phyloP scores from a whole-genome alignment of 2,797 vertebrate genomes.

The Lagocephalus sceleratus region DNA sequence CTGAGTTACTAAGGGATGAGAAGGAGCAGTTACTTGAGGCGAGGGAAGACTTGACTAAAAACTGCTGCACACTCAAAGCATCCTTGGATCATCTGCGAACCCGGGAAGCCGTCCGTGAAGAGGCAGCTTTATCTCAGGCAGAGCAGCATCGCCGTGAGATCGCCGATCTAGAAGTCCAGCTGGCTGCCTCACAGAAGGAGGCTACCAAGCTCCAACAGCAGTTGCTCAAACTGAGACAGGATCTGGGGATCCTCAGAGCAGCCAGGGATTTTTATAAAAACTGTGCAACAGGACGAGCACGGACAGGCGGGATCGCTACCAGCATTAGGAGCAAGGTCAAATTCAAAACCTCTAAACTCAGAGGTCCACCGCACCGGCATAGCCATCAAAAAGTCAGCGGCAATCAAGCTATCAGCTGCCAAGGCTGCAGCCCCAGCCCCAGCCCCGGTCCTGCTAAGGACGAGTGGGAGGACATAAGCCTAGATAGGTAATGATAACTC shows the following conservation, averaged over 20 bases:
- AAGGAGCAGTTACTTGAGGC: conserved; percentile 76
- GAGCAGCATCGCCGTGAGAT: conserved; percentile 70
- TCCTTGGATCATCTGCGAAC: conserved; percentile 71
- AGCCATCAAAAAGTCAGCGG: conserved; percentile 80
- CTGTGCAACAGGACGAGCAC: conserved; percentile 51
- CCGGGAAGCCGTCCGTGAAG: conserved; percentile 64
- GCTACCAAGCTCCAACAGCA: conserved; percentile 73
- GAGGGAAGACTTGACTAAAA: conserved; percentile 76
- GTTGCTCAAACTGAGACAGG: conserved; percentile 75
- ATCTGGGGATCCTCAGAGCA: conserved; percentile 75
- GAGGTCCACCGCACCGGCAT: conserved; percentile 70
- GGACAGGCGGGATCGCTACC: conserved; percentile 45
- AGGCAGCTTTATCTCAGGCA: conserved; percentile 64
- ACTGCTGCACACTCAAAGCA: conserved; percentile 73
- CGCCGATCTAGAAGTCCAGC: conserved; percentile 71
- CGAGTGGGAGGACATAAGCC: conserved; percentile 94
- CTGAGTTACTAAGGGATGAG: conserved; percentile 66
- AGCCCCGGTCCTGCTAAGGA: conserved; percentile 89
- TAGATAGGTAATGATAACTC: conserved; percentile 86
- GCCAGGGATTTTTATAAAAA: conserved; percentile 73
- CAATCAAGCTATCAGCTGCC: conserved; percentile 89
- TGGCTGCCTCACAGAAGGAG: conserved; percentile 73
- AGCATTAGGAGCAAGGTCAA: conserved; percentile 80
- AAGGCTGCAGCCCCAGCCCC: conserved; percentile 83
- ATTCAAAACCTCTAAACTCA: conserved; percentile 80